Evolutionary conservation across 2,888 invertebrate genomes (phyloP).

Genomic region (Zeuzera pyrina): DNA sequence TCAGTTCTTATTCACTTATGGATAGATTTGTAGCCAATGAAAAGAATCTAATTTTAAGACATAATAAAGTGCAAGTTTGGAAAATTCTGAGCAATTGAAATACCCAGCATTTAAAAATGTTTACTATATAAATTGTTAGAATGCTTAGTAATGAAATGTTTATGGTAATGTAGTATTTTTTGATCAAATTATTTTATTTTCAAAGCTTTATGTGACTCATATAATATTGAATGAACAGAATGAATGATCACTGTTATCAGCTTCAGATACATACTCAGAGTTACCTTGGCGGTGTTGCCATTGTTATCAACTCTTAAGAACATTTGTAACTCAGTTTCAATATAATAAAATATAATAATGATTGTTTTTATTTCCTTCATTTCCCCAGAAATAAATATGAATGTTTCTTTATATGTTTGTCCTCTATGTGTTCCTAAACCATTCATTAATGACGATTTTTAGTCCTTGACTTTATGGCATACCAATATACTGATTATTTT

Average conservation of each 20-base stretch:
- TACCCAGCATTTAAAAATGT: slow-evolving; percentile 66
- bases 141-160: slow-evolving; percentile 60
- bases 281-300: slow-evolving; percentile 52
- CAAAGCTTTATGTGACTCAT: slow-evolving; percentile 61
- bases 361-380: slow-evolving; percentile 27
- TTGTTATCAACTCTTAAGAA: slow-evolving; percentile 54
- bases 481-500: no score
- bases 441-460: no score
- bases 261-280: slow-evolving; percentile 43
- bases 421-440: no score
- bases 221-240: slow-evolving; percentile 55
- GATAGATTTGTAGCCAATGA: no score
- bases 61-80: slow-evolving; percentile 50
- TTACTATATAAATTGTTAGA: slow-evolving; percentile 63
- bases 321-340: slow-evolving; percentile 71
- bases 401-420: no score
- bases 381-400: not conserved
- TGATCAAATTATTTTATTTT: slow-evolving; percentile 65
- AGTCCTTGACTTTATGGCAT: no score
- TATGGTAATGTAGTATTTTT: slow-evolving; percentile 65
- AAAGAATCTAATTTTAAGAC: no score
- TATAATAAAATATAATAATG: slow-evolving; percentile 53
- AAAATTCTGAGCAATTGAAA: slow-evolving; percentile 41
- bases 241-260: slow-evolving; percentile 48
- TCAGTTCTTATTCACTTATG: no score